These are phyloP conservation scores for Porites rus DNA, from an alignment of 92 coral and sea anemone species.

Conservation along the genomic window DNA sequence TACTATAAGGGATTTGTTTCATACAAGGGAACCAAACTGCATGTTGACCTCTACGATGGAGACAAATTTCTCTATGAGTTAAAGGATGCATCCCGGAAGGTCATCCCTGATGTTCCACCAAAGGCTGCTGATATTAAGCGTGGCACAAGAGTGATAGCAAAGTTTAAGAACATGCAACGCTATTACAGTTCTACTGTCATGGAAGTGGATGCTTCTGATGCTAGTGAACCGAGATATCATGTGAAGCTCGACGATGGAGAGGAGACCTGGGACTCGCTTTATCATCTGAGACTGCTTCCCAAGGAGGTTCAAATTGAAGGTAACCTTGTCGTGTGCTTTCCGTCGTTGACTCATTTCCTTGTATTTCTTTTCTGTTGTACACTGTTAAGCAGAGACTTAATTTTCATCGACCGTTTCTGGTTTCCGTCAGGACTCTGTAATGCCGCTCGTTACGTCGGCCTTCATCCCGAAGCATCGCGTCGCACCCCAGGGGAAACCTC, in stretches of 20 bases:
- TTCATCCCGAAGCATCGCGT: too few relatives aligned
- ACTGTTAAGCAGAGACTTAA: too few relatives aligned
- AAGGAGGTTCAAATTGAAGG: slow-evolving; percentile 49
- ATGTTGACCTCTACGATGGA: slow-evolving; percentile 93
- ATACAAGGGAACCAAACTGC: slow-evolving; percentile 86
- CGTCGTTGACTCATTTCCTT: not conserved
- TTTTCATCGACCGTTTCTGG: too few relatives aligned
- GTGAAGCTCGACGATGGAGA: slow-evolving; percentile 85
- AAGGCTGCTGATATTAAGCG: slow-evolving; percentile 67
- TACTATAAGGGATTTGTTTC: slow-evolving; percentile 90
- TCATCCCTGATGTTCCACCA: slow-evolving; percentile 77
- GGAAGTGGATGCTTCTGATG: slow-evolving; percentile 62
- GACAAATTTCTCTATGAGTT: slow-evolving; percentile 79
- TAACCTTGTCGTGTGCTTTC: not conserved
- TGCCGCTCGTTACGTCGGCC: too few relatives aligned
- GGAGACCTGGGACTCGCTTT: slow-evolving; percentile 61
- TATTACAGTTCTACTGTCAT: slow-evolving; percentile 62
- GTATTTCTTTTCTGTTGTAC: too few relatives aligned
- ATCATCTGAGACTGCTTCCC: slow-evolving; percentile 68
- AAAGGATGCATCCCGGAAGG: slow-evolving; percentile 79
- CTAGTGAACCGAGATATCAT: slow-evolving; percentile 55
- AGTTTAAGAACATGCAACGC: slow-evolving; percentile 57
- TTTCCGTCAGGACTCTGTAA: too few relatives aligned
- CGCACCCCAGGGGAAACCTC: too few relatives aligned
- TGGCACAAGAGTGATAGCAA: slow-evolving; percentile 81